Percentiles rank a stretch among this genome's conserved stretches.
These are phyloP conservation scores for Lottia gigantea DNA, from an alignment of 2,888 invertebrate genomes.

Conservation along the genomic window DNA sequence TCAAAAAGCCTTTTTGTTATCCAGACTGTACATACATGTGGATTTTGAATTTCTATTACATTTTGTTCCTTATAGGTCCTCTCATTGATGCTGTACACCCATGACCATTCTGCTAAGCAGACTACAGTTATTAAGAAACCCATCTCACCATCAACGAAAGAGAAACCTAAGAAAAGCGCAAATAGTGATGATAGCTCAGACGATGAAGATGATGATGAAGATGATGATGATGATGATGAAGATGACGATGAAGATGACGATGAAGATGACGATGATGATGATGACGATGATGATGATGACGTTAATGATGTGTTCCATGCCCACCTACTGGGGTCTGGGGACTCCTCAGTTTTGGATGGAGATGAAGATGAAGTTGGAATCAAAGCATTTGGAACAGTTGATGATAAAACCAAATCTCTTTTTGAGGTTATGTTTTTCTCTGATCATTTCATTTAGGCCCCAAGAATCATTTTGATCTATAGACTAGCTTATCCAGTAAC, in stretches of 20 bases:
- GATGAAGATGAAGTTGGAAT: constrained; percentile 29
- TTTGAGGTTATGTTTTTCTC: constrained; percentile 41
- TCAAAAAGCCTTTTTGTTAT: too few species aligned
- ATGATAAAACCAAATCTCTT: constrained; percentile 53
- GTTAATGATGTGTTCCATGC: constrained; percentile 30
- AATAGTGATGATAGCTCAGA: neutral
- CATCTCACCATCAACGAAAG: neutral
- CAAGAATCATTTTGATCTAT: too few species aligned
- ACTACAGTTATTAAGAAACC: neutral
- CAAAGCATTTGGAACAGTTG: constrained; percentile 44
- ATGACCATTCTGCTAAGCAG: constrained; percentile 38
- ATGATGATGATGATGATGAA: constrained; percentile 21
- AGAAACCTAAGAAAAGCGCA: neutral
- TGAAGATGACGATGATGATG: constrained; percentile 35
- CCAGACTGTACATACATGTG: too few species aligned
- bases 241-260: constrained; percentile 30
- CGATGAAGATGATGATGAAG: constrained; percentile 5
- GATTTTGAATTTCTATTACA: constrained; percentile 13
- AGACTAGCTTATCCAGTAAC: too few species aligned
- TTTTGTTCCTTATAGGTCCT: constrained; percentile 47
- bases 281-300: constrained; percentile 36
- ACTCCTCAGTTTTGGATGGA: constrained; percentile 21
- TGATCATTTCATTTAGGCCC: too few species aligned
- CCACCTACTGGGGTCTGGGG: neutral
- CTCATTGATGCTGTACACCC: constrained; percentile 64